A percentile compares a stretch with the other conserved stretches of the same genome.
Conservation (phyloP, 2,113 vertebrate species). For the Plectropomus leopardus region DNA sequence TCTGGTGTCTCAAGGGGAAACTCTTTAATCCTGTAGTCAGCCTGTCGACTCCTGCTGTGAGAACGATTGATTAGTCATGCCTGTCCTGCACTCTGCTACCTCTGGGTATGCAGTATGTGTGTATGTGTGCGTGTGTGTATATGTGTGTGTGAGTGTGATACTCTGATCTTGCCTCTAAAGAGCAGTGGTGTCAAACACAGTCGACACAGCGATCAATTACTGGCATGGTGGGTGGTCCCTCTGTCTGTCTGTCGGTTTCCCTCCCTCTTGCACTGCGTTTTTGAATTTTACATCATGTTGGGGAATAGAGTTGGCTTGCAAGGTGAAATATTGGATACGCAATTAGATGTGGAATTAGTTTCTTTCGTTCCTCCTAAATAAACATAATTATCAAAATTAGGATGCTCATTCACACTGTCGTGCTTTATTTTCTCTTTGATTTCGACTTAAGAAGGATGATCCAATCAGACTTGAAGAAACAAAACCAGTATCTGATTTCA, state of each 20-base stretch:
- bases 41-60: constrained; percentile 53
- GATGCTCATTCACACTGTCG: constrained; percentile 1
- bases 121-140: neutral
- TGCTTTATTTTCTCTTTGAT: neutral
- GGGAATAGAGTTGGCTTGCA: neutral
- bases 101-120: constrained; percentile 25
- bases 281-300: constrained; percentile 17
- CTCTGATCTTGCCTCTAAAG: constrained; percentile 57
- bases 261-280: neutral
- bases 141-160: neutral
- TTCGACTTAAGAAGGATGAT: neutral
- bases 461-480: neutral
- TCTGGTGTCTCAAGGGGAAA: constrained; percentile 40
- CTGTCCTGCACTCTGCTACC: constrained; percentile 59
- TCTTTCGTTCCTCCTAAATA: constrained; percentile 1
- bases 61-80: constrained; percentile 74
- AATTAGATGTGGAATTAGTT: constrained; percentile 11
- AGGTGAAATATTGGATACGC: neutral
- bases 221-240: constrained; percentile 51
- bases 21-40: constrained; percentile 67
- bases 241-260: constrained; percentile 18
- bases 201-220: constrained; percentile 62
- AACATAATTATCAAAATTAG: neutral
- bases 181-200: constrained; percentile 58
- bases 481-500: neutral